Conservation (phyloP, 2,113 vertebrate genomes). For the Cisticola juncidis region DNA sequence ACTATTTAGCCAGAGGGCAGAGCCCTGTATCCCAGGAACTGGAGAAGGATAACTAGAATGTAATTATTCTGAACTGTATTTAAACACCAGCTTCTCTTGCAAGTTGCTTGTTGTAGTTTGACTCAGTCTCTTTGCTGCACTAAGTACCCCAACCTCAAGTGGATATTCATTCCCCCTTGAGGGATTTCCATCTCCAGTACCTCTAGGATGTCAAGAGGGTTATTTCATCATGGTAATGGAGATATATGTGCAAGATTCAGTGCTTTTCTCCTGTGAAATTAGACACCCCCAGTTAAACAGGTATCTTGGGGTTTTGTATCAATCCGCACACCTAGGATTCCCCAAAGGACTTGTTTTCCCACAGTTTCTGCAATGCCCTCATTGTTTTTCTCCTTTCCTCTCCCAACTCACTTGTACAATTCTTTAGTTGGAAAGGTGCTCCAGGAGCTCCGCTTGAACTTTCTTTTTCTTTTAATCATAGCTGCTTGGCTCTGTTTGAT, state of each 20-base stretch:
- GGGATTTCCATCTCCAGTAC: background rate
- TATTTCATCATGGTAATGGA: conserved; percentile 1
- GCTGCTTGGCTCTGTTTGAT: background rate
- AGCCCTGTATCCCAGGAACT: background rate
- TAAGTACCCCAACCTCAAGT: background rate
- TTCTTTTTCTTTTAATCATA: background rate
- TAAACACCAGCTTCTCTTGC: background rate
- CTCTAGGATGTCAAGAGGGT: background rate
- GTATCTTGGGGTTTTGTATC: conserved; percentile 26
- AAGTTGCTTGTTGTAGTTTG: background rate
- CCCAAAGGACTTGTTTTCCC: conserved; percentile 42
- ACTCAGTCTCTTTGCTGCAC: background rate
- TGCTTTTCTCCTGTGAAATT: conserved; percentile 3
- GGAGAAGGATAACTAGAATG: background rate
- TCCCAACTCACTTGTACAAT: background rate
- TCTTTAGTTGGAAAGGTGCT: background rate
- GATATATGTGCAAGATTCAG: background rate
- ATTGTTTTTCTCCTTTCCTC: background rate
- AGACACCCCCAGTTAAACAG: conserved; percentile 23
- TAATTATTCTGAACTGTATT: background rate
- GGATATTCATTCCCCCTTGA: conserved; percentile 6
- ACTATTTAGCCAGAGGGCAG: background rate
- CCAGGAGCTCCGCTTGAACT: background rate
- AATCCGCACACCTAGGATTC: conserved; percentile 31
- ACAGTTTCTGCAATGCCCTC: background rate